phyloP scores from a whole-genome alignment of 2,888 invertebrate species.

The Cerceris ruficornis region DNA sequence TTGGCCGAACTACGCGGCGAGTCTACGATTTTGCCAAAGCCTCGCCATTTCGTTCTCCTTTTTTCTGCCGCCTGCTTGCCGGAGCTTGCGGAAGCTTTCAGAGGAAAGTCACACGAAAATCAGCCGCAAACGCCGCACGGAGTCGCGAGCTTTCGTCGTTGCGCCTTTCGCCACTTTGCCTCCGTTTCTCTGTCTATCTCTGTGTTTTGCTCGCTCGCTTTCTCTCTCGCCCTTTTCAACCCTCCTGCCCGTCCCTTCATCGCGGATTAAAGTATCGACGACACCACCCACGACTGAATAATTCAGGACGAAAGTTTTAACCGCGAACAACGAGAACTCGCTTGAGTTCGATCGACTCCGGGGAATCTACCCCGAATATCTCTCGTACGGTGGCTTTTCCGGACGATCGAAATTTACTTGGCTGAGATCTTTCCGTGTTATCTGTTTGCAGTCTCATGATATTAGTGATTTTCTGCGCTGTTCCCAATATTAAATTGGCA shows the following conservation, averaged over 20 bases:
- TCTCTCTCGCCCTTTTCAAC: slow-evolving; percentile 17
- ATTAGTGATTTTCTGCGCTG: too few relatives aligned
- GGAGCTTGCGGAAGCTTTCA: slow-evolving; percentile 67
- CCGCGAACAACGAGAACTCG: slow-evolving; percentile 51
- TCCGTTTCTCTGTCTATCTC: slow-evolving; percentile 7
- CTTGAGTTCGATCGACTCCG: slow-evolving; percentile 42
- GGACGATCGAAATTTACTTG: slow-evolving; percentile 54
- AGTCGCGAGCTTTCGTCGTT: slow-evolving; percentile 47
- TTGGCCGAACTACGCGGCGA: slow-evolving; percentile 13
- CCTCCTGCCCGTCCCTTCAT: slow-evolving; percentile 48
- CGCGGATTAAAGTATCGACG: slow-evolving; percentile 79
- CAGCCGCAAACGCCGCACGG: slow-evolving; percentile 61
- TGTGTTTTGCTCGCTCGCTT: slow-evolving; percentile 1
- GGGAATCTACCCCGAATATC: slow-evolving; percentile 4
- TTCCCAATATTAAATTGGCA: too few relatives aligned
- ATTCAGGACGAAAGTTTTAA: slow-evolving; percentile 79
- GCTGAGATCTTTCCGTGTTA: too few relatives aligned
- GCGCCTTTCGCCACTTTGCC: background rate
- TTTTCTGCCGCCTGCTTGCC: slow-evolving; percentile 58
- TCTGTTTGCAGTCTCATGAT: too few relatives aligned
- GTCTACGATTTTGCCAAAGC: slow-evolving; percentile 50
- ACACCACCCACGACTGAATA: slow-evolving; percentile 76
- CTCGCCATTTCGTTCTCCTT: slow-evolving; percentile 47
- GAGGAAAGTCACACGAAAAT: slow-evolving; percentile 74
- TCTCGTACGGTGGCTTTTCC: slow-evolving; percentile 6